phyloP scores from a whole-genome alignment of 2,113 vertebrate species.

The Pogona vitticeps region DNA sequence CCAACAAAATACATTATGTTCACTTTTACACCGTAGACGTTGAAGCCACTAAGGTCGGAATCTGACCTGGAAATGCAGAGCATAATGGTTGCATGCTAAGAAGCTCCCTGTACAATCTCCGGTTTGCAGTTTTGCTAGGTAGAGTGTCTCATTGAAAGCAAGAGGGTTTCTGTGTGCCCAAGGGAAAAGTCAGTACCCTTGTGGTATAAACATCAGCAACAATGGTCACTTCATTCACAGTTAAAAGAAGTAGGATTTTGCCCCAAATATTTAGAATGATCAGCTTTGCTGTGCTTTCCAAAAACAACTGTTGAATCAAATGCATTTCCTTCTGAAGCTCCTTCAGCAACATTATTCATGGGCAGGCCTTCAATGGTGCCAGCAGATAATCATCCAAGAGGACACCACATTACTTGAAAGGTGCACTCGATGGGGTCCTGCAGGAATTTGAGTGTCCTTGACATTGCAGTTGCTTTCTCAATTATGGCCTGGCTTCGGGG shows the following conservation, averaged over 20 bases:
- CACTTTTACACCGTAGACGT: neutral
- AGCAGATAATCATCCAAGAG: neutral
- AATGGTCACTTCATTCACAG: neutral
- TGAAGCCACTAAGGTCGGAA: too few species aligned
- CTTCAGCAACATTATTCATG: neutral
- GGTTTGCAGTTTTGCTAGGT: too few species aligned
- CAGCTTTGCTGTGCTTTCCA: neutral
- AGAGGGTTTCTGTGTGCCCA: too few species aligned
- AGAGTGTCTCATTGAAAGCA: too few species aligned
- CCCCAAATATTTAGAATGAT: neutral
- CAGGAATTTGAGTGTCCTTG: neutral
- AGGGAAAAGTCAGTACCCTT: too few species aligned
- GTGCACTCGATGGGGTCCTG: neutral
- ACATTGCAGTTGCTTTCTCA: neutral
- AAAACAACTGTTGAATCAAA: neutral
- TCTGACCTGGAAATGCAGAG: too few species aligned
- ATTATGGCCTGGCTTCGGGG: neutral
- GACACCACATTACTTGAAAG: neutral
- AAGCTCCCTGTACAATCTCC: too few species aligned
- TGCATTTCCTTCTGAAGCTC: too few species aligned
- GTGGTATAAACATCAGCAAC: too few species aligned
- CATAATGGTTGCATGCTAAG: too few species aligned
- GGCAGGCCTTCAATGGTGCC: neutral
- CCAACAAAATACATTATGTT: fast-evolving
- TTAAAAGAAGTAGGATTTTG: neutral